phyloP scores from a whole-genome alignment of 2,888 invertebrate species.

The Rotaria sp. region DNA sequence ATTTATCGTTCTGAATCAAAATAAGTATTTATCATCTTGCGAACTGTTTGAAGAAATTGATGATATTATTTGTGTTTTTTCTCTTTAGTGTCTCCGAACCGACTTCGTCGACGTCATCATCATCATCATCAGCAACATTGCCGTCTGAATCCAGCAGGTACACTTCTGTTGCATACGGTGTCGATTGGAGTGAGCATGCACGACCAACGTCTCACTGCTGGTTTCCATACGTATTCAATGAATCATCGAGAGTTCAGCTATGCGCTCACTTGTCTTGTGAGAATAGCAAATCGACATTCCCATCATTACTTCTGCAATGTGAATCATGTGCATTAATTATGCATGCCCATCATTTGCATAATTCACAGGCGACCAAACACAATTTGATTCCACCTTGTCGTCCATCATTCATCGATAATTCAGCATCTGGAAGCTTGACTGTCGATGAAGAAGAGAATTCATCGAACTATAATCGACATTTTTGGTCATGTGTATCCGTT shows the following conservation, averaged over 20 bases:
- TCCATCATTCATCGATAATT: background rate
- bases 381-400: background rate
- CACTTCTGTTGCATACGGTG: background rate
- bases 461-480: background rate
- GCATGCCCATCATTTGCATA: background rate
- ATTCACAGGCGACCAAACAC: background rate
- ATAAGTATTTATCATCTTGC: too few species aligned
- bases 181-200: background rate
- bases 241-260: background rate
- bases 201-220: background rate
- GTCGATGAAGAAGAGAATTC: background rate
- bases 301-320: background rate
- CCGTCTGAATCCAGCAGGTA: too few species aligned
- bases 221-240: background rate
- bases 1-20: too few species aligned
- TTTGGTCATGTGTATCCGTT: background rate
- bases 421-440: background rate
- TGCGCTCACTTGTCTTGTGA: background rate
- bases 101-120: too few species aligned
- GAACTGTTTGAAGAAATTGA: too few species aligned
- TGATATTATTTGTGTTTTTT: too few species aligned
- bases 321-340: background rate
- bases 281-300: background rate
- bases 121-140: too few species aligned
- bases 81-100: too few species aligned